Conservation (phyloP, 2,888 invertebrate genomes). For the Sesamia inferens region DNA sequence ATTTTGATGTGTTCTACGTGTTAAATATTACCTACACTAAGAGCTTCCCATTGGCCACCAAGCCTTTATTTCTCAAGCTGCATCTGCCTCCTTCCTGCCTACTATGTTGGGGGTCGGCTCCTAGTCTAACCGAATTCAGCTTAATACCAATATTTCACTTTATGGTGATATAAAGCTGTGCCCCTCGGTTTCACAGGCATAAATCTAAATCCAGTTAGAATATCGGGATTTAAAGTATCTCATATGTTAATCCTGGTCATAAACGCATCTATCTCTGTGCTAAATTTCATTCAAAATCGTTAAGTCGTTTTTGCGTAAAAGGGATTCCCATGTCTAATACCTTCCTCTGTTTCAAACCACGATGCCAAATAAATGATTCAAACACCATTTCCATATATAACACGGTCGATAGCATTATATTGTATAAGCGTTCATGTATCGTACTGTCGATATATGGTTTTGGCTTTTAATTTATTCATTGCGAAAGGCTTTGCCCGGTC, state of each 20-base stretch:
- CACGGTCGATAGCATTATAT: conserved; percentile 24
- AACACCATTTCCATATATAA: conserved; percentile 10
- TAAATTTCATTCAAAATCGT: too few relatives aligned
- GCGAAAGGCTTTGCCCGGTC: conserved; percentile 7
- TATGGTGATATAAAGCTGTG: too few relatives aligned
- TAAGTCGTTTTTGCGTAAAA: too few relatives aligned
- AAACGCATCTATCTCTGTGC: too few relatives aligned
- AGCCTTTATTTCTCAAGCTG: neutral
- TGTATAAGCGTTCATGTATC: conserved; percentile 8
- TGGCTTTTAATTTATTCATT: conserved; percentile 50
- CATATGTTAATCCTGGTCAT: too few relatives aligned
- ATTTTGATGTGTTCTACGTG: neutral
- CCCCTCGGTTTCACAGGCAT: too few relatives aligned
- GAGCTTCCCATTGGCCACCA: neutral
- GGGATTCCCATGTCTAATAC: too few relatives aligned
- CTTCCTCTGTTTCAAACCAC: conserved; percentile 1
- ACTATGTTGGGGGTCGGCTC: neutral
- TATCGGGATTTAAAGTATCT: too few relatives aligned
- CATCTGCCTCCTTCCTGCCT: neutral
- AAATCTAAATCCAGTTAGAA: too few relatives aligned
- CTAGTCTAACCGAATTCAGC: too few relatives aligned
- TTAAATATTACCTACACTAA: neutral
- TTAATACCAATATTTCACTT: neutral
- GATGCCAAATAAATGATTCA: conserved; percentile 41
- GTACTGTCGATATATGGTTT: neutral